Evolutionary conservation across 2,888 invertebrate genomes (phyloP).

Genomic region (Margaritifera margaritifera): DNA sequence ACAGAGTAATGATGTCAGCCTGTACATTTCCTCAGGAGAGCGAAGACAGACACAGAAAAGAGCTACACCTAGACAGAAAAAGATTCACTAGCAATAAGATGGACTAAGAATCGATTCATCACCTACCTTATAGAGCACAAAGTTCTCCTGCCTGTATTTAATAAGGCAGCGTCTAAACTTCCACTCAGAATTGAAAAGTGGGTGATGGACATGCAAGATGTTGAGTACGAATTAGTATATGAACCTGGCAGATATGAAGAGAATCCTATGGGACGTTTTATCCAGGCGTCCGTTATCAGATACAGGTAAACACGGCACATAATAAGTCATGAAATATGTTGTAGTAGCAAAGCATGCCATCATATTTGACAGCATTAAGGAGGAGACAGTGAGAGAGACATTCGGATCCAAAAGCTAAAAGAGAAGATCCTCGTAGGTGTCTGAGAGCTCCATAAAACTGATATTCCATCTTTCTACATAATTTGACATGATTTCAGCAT

Average conservation of each 20-base stretch:
- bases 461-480: no score
- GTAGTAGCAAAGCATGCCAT: slow-evolving; percentile 11
- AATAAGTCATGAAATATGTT: slow-evolving; percentile 7
- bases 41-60: slow-evolving; percentile 20
- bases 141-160: slow-evolving; percentile 17
- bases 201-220: slow-evolving; percentile 19
- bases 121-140: slow-evolving; percentile 20
- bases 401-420: neutral
- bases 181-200: slow-evolving; percentile 10
- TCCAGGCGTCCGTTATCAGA: slow-evolving; percentile 12
- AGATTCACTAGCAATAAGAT: slow-evolving; percentile 11
- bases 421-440: neutral
- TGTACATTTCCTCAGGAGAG: slow-evolving; percentile 19
- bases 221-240: slow-evolving; percentile 18
- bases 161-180: slow-evolving; percentile 8
- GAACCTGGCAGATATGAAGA: slow-evolving; percentile 18
- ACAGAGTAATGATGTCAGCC: slow-evolving; percentile 16
- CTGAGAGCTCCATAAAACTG: no score
- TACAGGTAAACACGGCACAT: slow-evolving; percentile 14
- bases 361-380: slow-evolving; percentile 9
- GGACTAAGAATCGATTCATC: slow-evolving; percentile 15
- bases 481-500: no score
- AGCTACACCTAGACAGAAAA: slow-evolving; percentile 16
- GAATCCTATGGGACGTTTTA: slow-evolving; percentile 14
- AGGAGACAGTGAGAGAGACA: slow-evolving; percentile 10